Conservation (phyloP, 1,140 invertebrate genomes). For the Drosophila erecta region DNA sequence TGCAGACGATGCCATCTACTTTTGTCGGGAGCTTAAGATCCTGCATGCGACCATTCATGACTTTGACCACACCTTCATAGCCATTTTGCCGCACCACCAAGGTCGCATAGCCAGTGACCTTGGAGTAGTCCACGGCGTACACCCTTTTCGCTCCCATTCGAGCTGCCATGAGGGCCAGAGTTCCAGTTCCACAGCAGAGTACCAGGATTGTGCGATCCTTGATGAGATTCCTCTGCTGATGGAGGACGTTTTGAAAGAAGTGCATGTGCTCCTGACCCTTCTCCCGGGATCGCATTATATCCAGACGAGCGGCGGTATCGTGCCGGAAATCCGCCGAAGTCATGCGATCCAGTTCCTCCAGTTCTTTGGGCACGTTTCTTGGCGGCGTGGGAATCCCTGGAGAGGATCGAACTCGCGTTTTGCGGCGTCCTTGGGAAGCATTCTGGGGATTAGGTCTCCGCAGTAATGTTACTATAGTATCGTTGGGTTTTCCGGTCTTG, state of each 20-base stretch:
- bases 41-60: conserved; percentile 96
- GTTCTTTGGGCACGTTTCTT: conserved; percentile 32
- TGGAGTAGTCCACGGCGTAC: conserved; percentile 97
- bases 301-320: conserved; percentile 93
- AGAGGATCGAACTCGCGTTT: neutral
- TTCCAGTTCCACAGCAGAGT: conserved; percentile 98
- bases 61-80: conserved; percentile 91
- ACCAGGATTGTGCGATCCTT: conserved; percentile 97
- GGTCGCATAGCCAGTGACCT: conserved; percentile 97
- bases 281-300: conserved; percentile 99
- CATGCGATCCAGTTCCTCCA: conserved; percentile 51
- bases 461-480: neutral
- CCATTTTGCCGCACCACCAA: conserved; percentile 91
- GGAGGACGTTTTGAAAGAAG: conserved; percentile 98
- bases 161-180: conserved; percentile 99
- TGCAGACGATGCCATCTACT: conserved; percentile 99
- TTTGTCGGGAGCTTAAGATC: conserved; percentile 89
- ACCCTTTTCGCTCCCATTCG: conserved; percentile 97
- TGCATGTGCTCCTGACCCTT: conserved; percentile 98
- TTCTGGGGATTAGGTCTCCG: neutral
- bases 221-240: conserved; percentile 98
- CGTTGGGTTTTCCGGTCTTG: neutral
- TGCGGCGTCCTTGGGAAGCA: neutral
- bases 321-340: conserved; percentile 62
- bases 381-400: conserved; percentile 21